Evolutionary conservation across 2,888 invertebrate genomes (phyloP).

Genomic region (Itoplectis maculator): DNA sequence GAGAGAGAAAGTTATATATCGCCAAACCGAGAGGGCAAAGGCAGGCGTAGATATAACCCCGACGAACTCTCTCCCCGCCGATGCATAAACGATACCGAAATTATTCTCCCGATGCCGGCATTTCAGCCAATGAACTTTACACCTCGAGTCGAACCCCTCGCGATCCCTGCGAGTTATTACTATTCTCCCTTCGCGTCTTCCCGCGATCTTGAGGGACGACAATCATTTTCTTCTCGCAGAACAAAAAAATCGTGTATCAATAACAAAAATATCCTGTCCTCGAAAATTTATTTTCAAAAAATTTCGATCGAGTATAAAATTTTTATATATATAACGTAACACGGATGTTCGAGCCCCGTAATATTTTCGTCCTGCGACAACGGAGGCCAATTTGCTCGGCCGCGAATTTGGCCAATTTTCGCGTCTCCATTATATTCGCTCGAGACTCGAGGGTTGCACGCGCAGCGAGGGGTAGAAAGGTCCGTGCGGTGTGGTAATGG

Average conservation of each 20-base stretch:
- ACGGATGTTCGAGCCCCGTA: constrained; percentile 26
- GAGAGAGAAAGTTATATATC: not conserved
- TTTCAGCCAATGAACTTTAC: constrained; percentile 27
- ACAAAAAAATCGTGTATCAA: too few relatives aligned
- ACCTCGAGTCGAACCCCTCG: not conserved
- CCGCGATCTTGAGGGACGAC: not conserved
- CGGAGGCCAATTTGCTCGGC: constrained; percentile 59
- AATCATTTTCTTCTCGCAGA: too few relatives aligned
- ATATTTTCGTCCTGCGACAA: constrained; percentile 40
- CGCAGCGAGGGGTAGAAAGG: constrained; percentile 34
- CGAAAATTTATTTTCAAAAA: not conserved
- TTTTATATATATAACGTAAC: not conserved
- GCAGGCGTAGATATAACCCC: constrained; percentile 39
- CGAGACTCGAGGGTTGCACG: constrained; percentile 57
- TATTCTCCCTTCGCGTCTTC: not conserved
- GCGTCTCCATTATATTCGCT: constrained; percentile 61
- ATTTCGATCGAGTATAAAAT: not conserved
- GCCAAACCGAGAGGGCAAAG: not conserved
- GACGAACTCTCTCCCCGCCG: constrained; percentile 28
- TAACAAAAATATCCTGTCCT: too few relatives aligned
- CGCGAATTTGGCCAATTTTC: constrained; percentile 56
- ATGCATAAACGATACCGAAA: constrained; percentile 48
- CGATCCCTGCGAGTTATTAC: not conserved
- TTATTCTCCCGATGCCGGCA: constrained; percentile 20
- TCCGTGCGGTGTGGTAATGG: constrained; percentile 29